Base-by-base conservation (phyloP, 2,888 invertebrate genomes). In the Drosophila rellima region DNA sequence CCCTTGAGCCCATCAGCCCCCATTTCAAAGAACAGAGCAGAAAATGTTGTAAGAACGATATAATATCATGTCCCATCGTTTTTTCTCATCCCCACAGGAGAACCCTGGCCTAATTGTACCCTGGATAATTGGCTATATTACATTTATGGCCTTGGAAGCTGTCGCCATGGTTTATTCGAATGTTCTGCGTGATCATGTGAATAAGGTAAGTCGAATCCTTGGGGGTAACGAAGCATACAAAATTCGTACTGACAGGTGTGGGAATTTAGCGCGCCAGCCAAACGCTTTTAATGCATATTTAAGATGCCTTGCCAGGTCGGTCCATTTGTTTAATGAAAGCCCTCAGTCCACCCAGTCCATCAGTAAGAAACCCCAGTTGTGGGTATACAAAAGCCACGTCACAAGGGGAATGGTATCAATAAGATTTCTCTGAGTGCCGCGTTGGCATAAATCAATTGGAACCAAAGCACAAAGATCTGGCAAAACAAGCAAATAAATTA, bases 131-230 rank as follows among this genome's bases (percentile, higher is more conserved):
- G 96, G 96, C 77, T 95, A 95, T 90, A 95, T 96, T 92, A 95
- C 96, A 13, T 96, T 96, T 92, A 96, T 96, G 95, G 95, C 96
- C 50, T 92, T 96, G 76, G 96, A 96, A 92, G 96, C 96, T 40
- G 96, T 96, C 92, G 95, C 96, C 66, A 95, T 96, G 95, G 96
- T 96, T 63, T 96, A 96, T 92, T 96, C 96, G 66, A 96, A 96
- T 93, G 96, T 96, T 69, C 94, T 96, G 77, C 94, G 96, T 92
- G 96, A 96, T 93, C 96, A 96, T 92, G 96, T 96, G 78, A 96
- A 96, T 93, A 95, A 95, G 94, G 96, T 96, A 93, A 94, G 93
- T 67, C 17, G 23, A 71, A 29, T 55, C 60, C 78, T 35, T 15
- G 18, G 52, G 66, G 18, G 15, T 0, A 15, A 3, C 23, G 15